phyloP scores from a whole-genome alignment of 2,797 vertebrate genomes.

The Denticeps clupeoides region DNA sequence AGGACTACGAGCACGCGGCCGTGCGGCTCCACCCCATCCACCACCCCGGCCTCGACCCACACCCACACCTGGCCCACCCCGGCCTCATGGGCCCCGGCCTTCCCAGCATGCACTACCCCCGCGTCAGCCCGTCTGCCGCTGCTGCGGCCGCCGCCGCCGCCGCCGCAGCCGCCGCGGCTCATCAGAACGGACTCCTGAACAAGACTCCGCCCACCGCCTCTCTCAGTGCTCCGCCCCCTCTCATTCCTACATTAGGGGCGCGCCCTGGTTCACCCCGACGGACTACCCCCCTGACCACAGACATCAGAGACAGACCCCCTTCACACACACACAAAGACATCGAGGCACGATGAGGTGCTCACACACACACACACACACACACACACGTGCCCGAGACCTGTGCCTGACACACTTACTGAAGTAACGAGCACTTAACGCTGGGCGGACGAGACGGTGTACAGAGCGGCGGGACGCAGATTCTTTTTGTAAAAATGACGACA shows the following conservation, averaged over 20 bases:
- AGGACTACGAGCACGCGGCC: conserved; percentile 81
- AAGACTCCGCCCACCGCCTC: conserved; percentile 88
- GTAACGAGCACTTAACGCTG: conserved; percentile 57
- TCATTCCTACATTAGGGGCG: conserved; percentile 81
- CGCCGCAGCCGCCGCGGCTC: conserved; percentile 52
- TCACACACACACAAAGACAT: conserved; percentile 91
- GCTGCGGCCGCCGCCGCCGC: conserved; percentile 26
- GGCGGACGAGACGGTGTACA: conserved; percentile 52
- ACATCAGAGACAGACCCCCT: conserved; percentile 84
- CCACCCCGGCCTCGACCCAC: conserved; percentile 53
- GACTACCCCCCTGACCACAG: conserved; percentile 85
- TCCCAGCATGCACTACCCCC: conserved; percentile 89
- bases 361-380: conserved; percentile 55
- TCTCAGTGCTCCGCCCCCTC: conserved; percentile 86
- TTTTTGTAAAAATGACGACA: conserved; percentile 22
- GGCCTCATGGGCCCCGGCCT: conserved; percentile 80
- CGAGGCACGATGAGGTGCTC: conserved; percentile 83
- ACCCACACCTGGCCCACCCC: conserved; percentile 79
- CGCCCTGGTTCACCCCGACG: conserved; percentile 81
- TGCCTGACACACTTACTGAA: conserved; percentile 33
- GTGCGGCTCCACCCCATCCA: conserved; percentile 60
- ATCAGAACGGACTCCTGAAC: conserved; percentile 85
- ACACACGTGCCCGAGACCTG: conserved; percentile 22
- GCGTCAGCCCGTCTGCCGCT: conserved; percentile 74
- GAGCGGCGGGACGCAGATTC: conserved; percentile 13